These are phyloP conservation scores for Cirrhinus mrigala DNA, from an alignment of 2,797 vertebrate genomes.

Conservation along the genomic window DNA sequence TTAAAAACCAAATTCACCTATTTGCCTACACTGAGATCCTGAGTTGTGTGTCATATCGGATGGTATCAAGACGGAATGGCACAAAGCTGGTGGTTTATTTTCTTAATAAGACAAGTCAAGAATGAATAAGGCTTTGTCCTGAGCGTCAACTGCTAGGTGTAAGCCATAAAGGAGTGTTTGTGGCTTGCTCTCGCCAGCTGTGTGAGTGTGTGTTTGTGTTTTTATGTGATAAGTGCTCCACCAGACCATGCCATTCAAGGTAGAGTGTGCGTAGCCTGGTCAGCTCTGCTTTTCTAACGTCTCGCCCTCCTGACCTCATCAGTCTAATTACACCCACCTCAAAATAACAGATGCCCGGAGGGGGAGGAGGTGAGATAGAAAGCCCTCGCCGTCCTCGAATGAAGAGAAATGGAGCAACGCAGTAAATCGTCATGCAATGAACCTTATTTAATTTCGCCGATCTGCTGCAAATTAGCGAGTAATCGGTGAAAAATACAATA, in stretches of 20 bases:
- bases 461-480: slow-evolving; percentile 36
- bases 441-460: slow-evolving; percentile 46
- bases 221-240: slow-evolving; percentile 49
- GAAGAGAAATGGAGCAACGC: slow-evolving; percentile 43
- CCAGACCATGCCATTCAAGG: slow-evolving; percentile 51
- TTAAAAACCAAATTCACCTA: slow-evolving; percentile 44
- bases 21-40: slow-evolving; percentile 29
- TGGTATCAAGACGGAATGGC: slow-evolving; percentile 18
- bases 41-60: slow-evolving; percentile 30
- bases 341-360: slow-evolving; percentile 78
- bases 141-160: slow-evolving; percentile 6
- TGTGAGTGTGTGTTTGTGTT: slow-evolving; percentile 48
- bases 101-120: background rate
- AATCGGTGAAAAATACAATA: slow-evolving; percentile 42
- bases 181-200: slow-evolving; percentile 33
- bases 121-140: slow-evolving; percentile 41
- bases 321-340: slow-evolving; percentile 79
- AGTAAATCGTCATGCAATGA: slow-evolving; percentile 43
- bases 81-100: background rate
- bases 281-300: slow-evolving; percentile 80
- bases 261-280: slow-evolving; percentile 54
- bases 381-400: slow-evolving; percentile 41
- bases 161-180: slow-evolving; percentile 31
- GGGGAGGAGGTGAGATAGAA: slow-evolving; percentile 47
- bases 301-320: slow-evolving; percentile 82